Evolutionary conservation across 2,113 vertebrate species (phyloP).

Genomic region (Toxotes jaculatrix): DNA sequence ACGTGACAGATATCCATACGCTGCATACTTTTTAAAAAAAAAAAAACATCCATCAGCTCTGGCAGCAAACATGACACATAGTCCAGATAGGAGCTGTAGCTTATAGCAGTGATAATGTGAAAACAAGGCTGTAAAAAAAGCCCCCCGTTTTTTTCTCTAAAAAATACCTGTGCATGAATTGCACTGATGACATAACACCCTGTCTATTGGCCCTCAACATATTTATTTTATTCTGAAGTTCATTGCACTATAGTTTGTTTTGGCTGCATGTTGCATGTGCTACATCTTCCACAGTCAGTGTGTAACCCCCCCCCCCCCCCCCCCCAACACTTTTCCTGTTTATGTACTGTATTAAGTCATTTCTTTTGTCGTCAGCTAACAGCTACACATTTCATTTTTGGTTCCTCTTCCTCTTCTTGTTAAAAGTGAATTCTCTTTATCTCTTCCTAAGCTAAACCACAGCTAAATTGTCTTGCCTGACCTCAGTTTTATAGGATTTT

Average conservation of each 20-base stretch:
- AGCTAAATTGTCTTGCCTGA: slow-evolving; percentile 45
- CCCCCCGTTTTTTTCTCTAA: no score
- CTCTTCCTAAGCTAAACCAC: slow-evolving; percentile 32
- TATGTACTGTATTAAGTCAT: not conserved
- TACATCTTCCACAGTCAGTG: no score
- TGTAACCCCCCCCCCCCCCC: no score
- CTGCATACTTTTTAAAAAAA: no score
- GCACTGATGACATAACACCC: no score
- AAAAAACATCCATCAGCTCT: not conserved
- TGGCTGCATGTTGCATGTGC: no score
- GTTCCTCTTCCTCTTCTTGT: slow-evolving; percentile 8
- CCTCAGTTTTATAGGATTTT: slow-evolving; percentile 36
- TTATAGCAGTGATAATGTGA: not conserved
- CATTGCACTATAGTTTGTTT: no score
- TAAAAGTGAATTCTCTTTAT: slow-evolving; percentile 30
- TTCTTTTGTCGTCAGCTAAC: not conserved
- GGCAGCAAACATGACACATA: not conserved
- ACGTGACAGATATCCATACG: no score
- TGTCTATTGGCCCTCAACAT: no score
- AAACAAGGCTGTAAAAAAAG: not conserved
- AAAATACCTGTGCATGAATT: no score
- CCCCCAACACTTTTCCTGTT: not conserved
- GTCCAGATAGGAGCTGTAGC: not conserved
- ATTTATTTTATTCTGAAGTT: no score
- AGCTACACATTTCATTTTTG: not conserved